Base-by-base conservation (phyloP, 2,888 invertebrate species). In the Nomada ruficornis region DNA sequence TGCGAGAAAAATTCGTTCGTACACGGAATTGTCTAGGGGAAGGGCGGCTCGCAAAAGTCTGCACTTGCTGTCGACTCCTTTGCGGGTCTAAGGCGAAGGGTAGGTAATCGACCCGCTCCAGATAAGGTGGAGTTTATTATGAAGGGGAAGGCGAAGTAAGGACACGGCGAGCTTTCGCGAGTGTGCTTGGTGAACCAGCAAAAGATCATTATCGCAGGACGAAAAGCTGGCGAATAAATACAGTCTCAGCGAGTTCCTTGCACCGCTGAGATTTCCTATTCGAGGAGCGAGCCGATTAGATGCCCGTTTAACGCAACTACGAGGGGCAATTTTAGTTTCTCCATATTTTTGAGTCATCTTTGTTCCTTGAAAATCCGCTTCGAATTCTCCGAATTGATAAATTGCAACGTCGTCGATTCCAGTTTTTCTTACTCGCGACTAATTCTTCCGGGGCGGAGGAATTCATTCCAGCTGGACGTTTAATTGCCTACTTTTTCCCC, bases 401-500 rank as follows among this genome's bases (percentile, higher is more conserved):
- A 36, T 36, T 36, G 36, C 29, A 29, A 15, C 50, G n/a, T 9
- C 57, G 44, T 70, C 44, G 71, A 67, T 71, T n/a, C 52, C 54
- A 23, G 55, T 54, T 62, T 81, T 81, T 13, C 15, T 47, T 47
- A 3, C 77, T 47, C 54, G 26, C 70, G 81, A 89, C 88, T 90
- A 90, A 91, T 89, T 87, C 87, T 88, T 89, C 88, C 86, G 79
- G 82, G 82, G 82, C 84, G 87, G 84, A 90, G 87, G 88, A 89
- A 90, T 90, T 90, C 89, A 87, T 90, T 88, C 78, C 88, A 72
- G 70, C 74, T 63, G 86, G 87, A 81, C 89, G 83, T 86, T 90
- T 90, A 90, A 91, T 91, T 91, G 90, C 85, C 80, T 85, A 83
- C 84, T 86, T 90, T 89, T 82, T 70, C 50, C 76, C 23, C 55